These are phyloP conservation scores for Prosopocoilus inquinatus DNA, from an alignment of 2,888 invertebrate genomes.

Conservation along the genomic window DNA sequence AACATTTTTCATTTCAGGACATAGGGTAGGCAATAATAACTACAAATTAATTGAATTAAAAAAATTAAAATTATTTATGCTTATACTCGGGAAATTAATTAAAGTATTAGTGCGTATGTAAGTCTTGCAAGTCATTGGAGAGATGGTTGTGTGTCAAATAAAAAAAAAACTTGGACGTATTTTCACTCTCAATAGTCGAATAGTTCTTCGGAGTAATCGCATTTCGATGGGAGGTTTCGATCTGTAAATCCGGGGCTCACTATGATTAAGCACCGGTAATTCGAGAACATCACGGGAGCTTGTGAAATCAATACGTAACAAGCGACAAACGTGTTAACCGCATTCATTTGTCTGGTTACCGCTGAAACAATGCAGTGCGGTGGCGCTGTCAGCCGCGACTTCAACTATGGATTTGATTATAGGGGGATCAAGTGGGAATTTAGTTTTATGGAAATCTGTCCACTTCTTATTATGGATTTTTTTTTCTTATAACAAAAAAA, in stretches of 20 bases:
- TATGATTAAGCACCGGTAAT: slow-evolving; percentile 49
- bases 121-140: no score
- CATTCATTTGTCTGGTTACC: slow-evolving; percentile 53
- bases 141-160: no score
- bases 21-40: no score
- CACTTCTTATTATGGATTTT: no score
- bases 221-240: slow-evolving; percentile 29
- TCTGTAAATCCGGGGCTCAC: slow-evolving; percentile 45
- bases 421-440: slow-evolving; percentile 29
- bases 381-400: slow-evolving; percentile 43
- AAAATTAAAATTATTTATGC: no score
- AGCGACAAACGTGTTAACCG: slow-evolving; percentile 53
- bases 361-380: slow-evolving; percentile 52
- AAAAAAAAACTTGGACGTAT: no score
- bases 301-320: slow-evolving; percentile 51
- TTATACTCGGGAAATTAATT: no score
- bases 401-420: slow-evolving; percentile 30
- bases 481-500: no score
- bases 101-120: no score
- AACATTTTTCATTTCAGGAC: no score
- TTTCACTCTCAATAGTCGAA: no score
- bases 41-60: no score
- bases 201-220: slow-evolving; percentile 10
- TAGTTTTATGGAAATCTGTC: neutral
- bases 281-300: slow-evolving; percentile 45